Conservation (phyloP, 2,888 invertebrate species). For the Troides aeacus region DNA sequence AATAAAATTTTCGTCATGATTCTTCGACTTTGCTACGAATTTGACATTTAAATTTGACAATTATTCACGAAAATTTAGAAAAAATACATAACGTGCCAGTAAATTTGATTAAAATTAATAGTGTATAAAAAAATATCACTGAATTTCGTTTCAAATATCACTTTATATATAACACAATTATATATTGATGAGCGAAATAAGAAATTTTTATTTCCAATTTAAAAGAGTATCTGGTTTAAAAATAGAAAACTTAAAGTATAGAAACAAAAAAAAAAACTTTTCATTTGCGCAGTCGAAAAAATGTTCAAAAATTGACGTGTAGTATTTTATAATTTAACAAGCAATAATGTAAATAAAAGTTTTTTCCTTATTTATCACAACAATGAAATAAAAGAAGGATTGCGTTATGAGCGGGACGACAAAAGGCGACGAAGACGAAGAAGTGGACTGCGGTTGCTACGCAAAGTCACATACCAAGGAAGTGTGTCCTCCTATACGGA, state of each 20-base stretch:
- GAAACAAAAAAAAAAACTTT: not conserved
- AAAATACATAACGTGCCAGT: conserved; percentile 26
- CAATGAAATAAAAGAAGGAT: conserved; percentile 32
- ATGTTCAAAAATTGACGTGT: conserved; percentile 23
- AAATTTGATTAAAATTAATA: not conserved
- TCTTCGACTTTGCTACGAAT: conserved; percentile 56
- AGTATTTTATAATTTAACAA: conserved; percentile 16
- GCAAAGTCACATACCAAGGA: conserved; percentile 41
- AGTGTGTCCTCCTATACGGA: conserved; percentile 50
- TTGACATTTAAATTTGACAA: conserved; percentile 52
- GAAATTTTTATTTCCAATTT: not conserved
- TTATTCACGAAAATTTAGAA: conserved; percentile 33
- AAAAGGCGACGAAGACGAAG: conserved; percentile 40
- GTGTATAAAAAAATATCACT: not conserved
- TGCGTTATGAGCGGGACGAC: conserved; percentile 54
- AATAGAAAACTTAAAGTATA: not conserved
- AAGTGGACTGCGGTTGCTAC: conserved; percentile 48
- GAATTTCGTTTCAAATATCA: not conserved
- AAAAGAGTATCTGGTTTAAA: conserved; percentile 1
- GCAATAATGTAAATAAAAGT: conserved; percentile 30
- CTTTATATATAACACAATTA: not conserved
- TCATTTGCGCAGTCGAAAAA: conserved; percentile 31
- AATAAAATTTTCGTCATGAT: conserved; percentile 53
- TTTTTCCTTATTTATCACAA: conserved; percentile 39
- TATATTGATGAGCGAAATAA: not conserved